These are phyloP conservation scores for Eurytoma californica DNA, from an alignment of 2,888 invertebrate species.

Conservation along the genomic window DNA sequence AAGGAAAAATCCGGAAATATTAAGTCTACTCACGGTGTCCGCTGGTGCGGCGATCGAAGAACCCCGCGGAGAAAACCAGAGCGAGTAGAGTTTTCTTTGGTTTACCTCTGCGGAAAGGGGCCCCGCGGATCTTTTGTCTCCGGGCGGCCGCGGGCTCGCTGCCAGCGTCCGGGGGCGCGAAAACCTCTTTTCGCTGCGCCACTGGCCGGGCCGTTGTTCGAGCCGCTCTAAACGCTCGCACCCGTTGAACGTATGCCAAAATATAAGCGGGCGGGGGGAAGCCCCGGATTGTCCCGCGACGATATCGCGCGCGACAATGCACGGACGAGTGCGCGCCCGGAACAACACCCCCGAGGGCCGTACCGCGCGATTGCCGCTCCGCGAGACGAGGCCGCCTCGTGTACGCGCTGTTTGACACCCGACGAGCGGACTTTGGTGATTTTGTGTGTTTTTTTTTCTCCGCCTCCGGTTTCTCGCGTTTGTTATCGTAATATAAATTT, in stretches of 20 bases:
- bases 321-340: not conserved
- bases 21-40: not conserved
- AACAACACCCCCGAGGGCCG: not conserved
- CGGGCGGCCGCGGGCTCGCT: constrained; percentile 61
- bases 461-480: no score
- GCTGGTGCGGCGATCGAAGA: not conserved
- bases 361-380: no score
- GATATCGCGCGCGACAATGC: not conserved
- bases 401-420: no score
- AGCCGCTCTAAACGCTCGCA: constrained; percentile 56
- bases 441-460: no score
- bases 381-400: no score
- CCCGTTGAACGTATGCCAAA: constrained; percentile 67
- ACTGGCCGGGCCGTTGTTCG: constrained; percentile 6
- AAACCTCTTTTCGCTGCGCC: constrained; percentile 62
- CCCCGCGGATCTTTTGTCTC: constrained; percentile 58
- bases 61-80: not conserved
- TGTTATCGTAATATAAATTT: no score
- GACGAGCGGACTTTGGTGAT: no score
- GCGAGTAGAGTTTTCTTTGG: not conserved
- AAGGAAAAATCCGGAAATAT: not conserved
- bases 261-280: constrained; percentile 54
- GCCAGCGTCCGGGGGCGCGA: constrained; percentile 64
- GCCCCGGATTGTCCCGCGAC: not conserved
- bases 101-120: constrained; percentile 18